These are phyloP conservation scores for Sepioteuthis lessoniana DNA, from an alignment of 2,888 invertebrate genomes.

Conservation along the genomic window DNA sequence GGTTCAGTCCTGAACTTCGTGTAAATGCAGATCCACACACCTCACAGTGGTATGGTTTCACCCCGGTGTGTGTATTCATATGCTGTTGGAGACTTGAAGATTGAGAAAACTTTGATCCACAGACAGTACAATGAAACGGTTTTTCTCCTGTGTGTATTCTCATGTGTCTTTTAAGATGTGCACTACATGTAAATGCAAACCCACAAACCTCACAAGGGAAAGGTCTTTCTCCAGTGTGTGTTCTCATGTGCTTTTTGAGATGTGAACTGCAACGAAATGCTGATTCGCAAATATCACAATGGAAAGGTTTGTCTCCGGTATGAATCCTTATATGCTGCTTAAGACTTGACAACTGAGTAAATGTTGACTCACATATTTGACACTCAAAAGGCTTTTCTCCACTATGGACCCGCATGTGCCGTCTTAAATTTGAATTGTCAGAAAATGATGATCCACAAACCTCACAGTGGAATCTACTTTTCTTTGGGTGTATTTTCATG, in stretches of 20 bases:
- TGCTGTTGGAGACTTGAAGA: not conserved
- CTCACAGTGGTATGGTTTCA: not conserved
- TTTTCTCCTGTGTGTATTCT: slow-evolving; percentile 43
- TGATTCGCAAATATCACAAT: not conserved
- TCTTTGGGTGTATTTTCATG: too few species aligned
- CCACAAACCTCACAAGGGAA: slow-evolving; percentile 16
- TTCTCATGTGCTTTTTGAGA: not conserved
- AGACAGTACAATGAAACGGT: not conserved
- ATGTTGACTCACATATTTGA: too few species aligned
- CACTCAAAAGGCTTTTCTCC: too few species aligned
- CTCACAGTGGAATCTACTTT: too few species aligned
- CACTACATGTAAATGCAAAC: not conserved
- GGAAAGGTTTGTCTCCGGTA: not conserved
- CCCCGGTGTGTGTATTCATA: not conserved
- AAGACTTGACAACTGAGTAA: too few species aligned
- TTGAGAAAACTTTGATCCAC: not conserved
- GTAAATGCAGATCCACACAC: slow-evolving; percentile 36
- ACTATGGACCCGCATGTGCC: too few species aligned
- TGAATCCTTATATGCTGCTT: too few species aligned
- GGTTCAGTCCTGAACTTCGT: not conserved
- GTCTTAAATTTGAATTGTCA: too few species aligned
- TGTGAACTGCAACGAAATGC: not conserved
- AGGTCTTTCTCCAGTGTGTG: slow-evolving; percentile 40
- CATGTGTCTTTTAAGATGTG: slow-evolving; percentile 11
- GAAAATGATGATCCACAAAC: too few species aligned